These are phyloP conservation scores for Rhinopomastus cyanomelas DNA, from an alignment of 2,113 vertebrate genomes.

Conservation along the genomic window DNA sequence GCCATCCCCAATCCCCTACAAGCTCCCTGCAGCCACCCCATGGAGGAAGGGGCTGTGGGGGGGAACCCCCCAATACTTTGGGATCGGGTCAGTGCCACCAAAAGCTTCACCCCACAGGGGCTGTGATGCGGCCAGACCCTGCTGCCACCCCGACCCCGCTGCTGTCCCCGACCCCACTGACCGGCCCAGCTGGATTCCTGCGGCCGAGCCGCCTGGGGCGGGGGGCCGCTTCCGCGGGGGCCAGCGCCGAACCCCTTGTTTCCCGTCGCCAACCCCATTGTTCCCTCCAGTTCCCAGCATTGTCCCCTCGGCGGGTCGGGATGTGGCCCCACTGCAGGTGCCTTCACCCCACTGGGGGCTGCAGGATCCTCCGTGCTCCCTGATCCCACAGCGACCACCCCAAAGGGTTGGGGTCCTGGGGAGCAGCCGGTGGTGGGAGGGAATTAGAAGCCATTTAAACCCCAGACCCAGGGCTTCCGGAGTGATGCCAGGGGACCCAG, in stretches of 20 bases:
- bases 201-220: not conserved
- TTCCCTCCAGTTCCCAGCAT: conserved; percentile 45
- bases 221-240: conserved; percentile 31
- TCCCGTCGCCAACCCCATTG: conserved; percentile 40
- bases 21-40: not conserved
- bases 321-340: not conserved
- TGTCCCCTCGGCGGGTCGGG: not conserved
- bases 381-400: fast-evolving
- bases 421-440: no score
- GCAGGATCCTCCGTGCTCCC: fast-evolving
- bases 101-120: no score
- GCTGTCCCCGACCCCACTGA: conserved; percentile 14
- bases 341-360: not conserved
- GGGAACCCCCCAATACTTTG: no score
- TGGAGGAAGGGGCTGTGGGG: not conserved
- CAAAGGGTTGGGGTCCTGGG: no score
- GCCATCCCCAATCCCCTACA: not conserved
- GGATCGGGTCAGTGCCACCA: no score
- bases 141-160: no score
- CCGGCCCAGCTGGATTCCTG: conserved; percentile 46
- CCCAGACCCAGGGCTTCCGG: no score
- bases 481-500: no score
- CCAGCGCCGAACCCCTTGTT: not conserved
- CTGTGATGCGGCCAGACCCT: not conserved
- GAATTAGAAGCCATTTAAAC: no score